Evolutionary conservation across 2,113 vertebrate species (phyloP).

Genomic region (Tetrax tetrax): DNA sequence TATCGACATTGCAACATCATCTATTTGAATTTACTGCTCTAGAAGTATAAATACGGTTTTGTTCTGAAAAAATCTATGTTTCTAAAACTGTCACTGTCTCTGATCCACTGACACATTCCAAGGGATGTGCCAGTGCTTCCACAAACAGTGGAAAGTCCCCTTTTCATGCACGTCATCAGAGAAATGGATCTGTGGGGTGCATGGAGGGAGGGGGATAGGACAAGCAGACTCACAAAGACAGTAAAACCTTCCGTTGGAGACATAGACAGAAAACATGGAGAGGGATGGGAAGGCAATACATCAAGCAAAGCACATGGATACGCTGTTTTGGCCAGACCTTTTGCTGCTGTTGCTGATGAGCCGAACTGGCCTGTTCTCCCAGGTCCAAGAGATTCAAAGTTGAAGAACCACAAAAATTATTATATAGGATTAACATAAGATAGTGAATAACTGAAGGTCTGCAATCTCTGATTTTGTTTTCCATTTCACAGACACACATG

Average conservation of each 20-base stretch:
- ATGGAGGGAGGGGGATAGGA: background rate
- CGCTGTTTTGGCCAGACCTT: background rate
- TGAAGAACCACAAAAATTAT: background rate
- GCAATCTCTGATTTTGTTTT: background rate
- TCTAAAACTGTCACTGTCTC: background rate
- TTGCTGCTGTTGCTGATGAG: background rate
- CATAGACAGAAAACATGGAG: background rate
- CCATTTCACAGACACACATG: background rate
- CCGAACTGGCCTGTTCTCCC: background rate
- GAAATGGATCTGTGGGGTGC: background rate
- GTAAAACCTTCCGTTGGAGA: background rate
- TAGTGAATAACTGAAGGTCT: fast-evolving
- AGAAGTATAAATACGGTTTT: background rate
- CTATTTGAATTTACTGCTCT: background rate
- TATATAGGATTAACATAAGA: background rate
- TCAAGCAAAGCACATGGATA: background rate
- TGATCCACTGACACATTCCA: background rate
- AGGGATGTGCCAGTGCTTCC: background rate
- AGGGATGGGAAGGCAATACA: background rate
- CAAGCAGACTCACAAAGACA: background rate
- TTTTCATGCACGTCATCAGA: fast-evolving
- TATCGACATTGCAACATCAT: background rate
- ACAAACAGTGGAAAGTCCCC: background rate
- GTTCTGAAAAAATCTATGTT: background rate
- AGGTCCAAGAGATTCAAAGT: background rate